A percentile compares a stretch with the other conserved stretches of the same genome.
These are phyloP conservation scores for Colinus virginianus DNA, from an alignment of 2,113 vertebrate genomes.

Conservation along the genomic window DNA sequence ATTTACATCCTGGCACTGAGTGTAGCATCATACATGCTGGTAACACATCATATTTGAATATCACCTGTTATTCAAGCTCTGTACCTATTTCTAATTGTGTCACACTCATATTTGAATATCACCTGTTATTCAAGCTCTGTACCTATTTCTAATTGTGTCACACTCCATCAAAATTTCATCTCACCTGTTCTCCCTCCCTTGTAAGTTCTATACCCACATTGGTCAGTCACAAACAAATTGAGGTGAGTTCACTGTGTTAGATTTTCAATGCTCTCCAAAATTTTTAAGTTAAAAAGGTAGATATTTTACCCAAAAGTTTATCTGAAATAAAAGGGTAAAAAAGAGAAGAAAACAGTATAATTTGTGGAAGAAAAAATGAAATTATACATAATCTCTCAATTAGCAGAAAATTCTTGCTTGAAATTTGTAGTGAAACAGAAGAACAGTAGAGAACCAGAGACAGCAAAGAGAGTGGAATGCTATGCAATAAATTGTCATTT, in stretches of 20 bases:
- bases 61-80: background rate
- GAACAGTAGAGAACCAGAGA: conserved; percentile 30
- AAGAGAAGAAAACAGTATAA: conserved; percentile 25
- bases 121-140: background rate
- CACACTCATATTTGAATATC: background rate
- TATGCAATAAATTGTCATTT: conserved; percentile 68
- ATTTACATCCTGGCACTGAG: accelerated
- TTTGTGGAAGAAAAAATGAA: conserved; percentile 63
- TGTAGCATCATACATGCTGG: background rate
- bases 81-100: background rate
- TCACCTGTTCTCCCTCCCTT: background rate
- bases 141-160: background rate
- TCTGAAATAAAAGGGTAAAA: background rate
- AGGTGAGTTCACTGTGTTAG: background rate
- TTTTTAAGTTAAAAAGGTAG: conserved; percentile 13
- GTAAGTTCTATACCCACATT: background rate
- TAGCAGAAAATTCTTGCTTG: conserved; percentile 60
- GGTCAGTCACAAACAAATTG: background rate
- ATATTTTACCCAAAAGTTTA: background rate
- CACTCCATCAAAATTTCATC: background rate
- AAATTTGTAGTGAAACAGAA: conserved; percentile 49
- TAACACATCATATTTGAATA: background rate
- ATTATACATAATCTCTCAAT: conserved; percentile 40
- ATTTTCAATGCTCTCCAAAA: background rate
- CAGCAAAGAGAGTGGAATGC: conserved; percentile 39